Base-by-base conservation (phyloP, 2,888 invertebrate species). In the Heteropelma amictum region DNA sequence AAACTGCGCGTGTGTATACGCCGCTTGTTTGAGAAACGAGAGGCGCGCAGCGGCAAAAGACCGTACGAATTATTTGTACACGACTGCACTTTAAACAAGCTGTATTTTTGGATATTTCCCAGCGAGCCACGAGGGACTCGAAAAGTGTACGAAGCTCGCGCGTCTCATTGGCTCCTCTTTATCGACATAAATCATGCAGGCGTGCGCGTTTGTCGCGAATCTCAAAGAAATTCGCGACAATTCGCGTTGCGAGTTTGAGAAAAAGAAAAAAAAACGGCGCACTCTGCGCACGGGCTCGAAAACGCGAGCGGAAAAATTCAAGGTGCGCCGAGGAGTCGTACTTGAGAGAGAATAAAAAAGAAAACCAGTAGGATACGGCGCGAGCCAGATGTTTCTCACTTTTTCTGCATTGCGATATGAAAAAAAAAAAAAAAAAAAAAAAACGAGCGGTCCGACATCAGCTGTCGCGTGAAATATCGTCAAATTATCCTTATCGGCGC, bases 81-180 rank as follows among this genome's bases (percentile, higher is more conserved):
- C 49, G 64, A 40, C 49, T 65, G 65, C 71, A 64, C 30, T 71
- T 56, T 58, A 38, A 42, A 51, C 56, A 42, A 38, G 21, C 51
- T 56, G 65, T 65, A 45, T 65, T 72, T 72, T 64, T 64, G 51
- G 71, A 64, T 58, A 28, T 64, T 42, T n/a, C n/a, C n/a, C 47
- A 47, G 12, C 51, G 6, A 33, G 40, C 19, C 28, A 38, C 56
- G 56, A 58, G 7, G 40, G 21, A 58, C 14, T 33, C 40, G 14
- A 14, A 14, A 17, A 26, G 45, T 33, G 12, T 19, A 23, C 10
- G 19, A 8, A n/a, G 12, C 45, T 28, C 47, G 19, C 12, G 26
- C 28, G 19, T 33, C 38, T 45, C 14, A 45, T 7, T 58, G n/a
- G n/a, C n/a, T 40, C 26, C n/a, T 28, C 14, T 51, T 51, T n/a